Percentiles rank a stretch among this genome's conserved stretches.
Conservation (phyloP, 2,888 invertebrate genomes). For the Rhamnusium bicolor region DNA sequence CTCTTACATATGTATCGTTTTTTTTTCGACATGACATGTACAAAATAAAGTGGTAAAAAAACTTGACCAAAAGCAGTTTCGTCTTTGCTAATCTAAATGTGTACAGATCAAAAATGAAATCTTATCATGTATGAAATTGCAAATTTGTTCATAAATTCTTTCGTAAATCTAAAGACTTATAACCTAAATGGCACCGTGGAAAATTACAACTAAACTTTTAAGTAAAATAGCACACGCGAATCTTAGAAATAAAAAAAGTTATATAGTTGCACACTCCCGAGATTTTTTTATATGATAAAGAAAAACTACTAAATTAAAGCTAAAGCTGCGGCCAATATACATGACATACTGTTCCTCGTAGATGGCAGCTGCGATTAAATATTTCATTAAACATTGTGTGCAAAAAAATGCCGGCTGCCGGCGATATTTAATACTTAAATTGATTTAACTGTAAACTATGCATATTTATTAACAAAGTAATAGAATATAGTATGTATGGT, state of each 20-base stretch:
- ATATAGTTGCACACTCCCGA: slow-evolving; percentile 13
- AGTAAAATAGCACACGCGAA: slow-evolving; percentile 28
- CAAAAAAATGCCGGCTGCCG: slow-evolving; percentile 17
- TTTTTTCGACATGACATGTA: too few relatives aligned
- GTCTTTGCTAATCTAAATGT: neutral
- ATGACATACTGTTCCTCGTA: neutral
- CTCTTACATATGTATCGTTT: too few relatives aligned
- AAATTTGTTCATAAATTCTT: neutral
- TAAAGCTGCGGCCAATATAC: neutral
- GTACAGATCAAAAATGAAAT: neutral
- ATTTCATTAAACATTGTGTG: neutral
- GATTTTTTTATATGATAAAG: neutral
- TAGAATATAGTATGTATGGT: too few relatives aligned
- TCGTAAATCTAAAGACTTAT: neutral
- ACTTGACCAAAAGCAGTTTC: neutral
- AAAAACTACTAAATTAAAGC: neutral
- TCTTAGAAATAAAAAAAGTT: slow-evolving; percentile 6
- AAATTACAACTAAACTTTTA: neutral
- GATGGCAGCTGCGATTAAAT: slow-evolving; percentile 18
- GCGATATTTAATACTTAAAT: neutral
- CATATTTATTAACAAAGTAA: slow-evolving; percentile 2
- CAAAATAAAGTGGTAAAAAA: too few relatives aligned
- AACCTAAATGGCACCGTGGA: slow-evolving; percentile 7
- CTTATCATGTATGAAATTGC: neutral
- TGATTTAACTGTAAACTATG: neutral